A percentile compares a stretch with the other conserved stretches of the same genome.
phyloP scores from a whole-genome alignment of 2,888 invertebrate species.

The Andricus quercusramuli region DNA sequence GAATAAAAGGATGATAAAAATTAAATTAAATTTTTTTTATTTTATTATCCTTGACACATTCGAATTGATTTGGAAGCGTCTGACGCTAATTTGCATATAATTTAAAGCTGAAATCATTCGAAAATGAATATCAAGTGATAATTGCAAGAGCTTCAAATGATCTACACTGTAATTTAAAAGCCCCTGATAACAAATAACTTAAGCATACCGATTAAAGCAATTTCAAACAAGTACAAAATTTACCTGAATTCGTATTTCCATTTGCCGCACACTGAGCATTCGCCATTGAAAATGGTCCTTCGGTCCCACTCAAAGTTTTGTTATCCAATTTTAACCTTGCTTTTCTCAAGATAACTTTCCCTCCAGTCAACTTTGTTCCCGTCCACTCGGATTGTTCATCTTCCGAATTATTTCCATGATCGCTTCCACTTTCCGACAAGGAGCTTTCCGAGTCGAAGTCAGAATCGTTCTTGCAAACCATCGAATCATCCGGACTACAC shows the following conservation, averaged over 20 bases:
- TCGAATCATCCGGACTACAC: constrained; percentile 77
- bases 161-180: neutral
- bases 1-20: no score
- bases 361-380: constrained; percentile 80
- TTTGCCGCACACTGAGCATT: constrained; percentile 65
- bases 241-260: constrained; percentile 69
- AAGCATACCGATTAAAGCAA: neutral
- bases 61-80: no score
- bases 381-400: constrained; percentile 77
- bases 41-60: no score
- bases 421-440: constrained; percentile 70
- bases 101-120: no score
- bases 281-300: constrained; percentile 84
- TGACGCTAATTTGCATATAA: no score
- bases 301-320: constrained; percentile 77
- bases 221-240: neutral
- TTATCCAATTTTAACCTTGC: constrained; percentile 84
- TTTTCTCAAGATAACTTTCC: constrained; percentile 86
- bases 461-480: constrained; percentile 56
- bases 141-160: no score
- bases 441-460: constrained; percentile 69
- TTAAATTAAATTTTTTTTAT: no score
- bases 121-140: no score
- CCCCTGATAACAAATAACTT: no score
- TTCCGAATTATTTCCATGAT: constrained; percentile 71